A percentile compares a stretch with the other conserved stretches of the same genome.
Evolutionary conservation across 2,113 vertebrate species (phyloP).

Genomic region (Puntigrus tetrazona): DNA sequence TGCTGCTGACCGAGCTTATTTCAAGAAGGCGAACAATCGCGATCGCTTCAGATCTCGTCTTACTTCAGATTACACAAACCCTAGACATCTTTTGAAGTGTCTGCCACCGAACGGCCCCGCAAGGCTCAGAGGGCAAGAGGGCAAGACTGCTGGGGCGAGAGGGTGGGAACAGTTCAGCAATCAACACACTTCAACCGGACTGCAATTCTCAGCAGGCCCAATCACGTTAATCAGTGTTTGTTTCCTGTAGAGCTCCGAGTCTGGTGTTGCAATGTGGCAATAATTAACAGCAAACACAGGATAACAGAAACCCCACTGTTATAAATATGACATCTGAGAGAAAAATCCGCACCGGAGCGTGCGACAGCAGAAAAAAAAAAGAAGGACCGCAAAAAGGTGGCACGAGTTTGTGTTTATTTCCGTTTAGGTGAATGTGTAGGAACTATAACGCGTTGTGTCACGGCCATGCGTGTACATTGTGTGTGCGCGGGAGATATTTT

Average conservation of each 20-base stretch:
- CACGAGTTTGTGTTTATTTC: constrained; percentile 8
- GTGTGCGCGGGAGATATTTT: constrained; percentile 17
- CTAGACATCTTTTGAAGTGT: constrained; percentile 44
- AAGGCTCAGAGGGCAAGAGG: constrained; percentile 38
- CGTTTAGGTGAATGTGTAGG: background rate
- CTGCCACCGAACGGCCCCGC: constrained; percentile 41
- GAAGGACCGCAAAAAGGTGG: background rate
- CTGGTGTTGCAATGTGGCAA: constrained; percentile 64
- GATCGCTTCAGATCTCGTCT: constrained; percentile 22
- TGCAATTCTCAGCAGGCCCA: constrained; percentile 53
- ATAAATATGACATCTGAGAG: constrained; percentile 52
- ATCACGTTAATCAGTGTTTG: constrained; percentile 74
- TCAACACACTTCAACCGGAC: constrained; percentile 50
- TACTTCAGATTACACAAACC: constrained; percentile 26
- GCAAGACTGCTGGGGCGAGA: constrained; percentile 47
- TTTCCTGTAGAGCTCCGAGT: constrained; percentile 62
- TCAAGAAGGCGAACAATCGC: background rate
- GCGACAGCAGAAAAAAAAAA: constrained; percentile 13
- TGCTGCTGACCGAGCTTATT: background rate
- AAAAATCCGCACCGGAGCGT: constrained; percentile 8
- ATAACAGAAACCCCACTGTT: constrained; percentile 58
- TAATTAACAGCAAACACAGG: constrained; percentile 72
- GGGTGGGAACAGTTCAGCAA: constrained; percentile 54
- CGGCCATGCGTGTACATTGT: background rate
- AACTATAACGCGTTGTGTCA: constrained; percentile 1